Evolutionary conservation across 23 tunicate genomes (phyloP), one percentile per base, ranked within the genome.

Genomic region (Diplosoma virens): DNA sequence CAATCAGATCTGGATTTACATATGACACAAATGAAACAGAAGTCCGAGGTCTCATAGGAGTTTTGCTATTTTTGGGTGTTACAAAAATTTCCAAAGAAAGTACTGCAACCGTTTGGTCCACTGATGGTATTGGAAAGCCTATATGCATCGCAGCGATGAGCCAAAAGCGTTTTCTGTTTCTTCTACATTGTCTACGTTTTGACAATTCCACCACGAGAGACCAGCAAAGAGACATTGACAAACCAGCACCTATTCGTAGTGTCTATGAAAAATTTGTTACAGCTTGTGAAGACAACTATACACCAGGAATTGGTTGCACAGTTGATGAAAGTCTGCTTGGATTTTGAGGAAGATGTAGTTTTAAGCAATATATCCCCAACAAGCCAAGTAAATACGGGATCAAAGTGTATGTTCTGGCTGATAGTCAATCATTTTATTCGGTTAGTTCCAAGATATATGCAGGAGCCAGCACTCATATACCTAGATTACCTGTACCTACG

Each of bases 391-490:
- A 67, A 22, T 67, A 34, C 52, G 52, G 74, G 25, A 67, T 67
- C 50, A 67, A 67, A 26, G 52, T 67, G 52, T 37, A 67, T 35
- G 74, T 37, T 35, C 9, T 63, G 69, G 69, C 69, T 7, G 34
- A 63, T 25, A 55, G 61, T n/a, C 5, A 61, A 61, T 61, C 35
- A 26, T 61, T 26, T 29, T 29, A 61, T n/a, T 61, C 34, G 6
- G 35, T 29, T 61, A 29, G 9, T 61, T 61, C 6, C 69, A 27
- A 61, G 6, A 61, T 61, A 27, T 61, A 61, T 22, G 69, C 35
- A 61, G 69, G 69, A 61, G 69, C 69, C 34, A 14, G 69, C 69
- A 61, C 69, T n/a, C 69, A 61, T 61, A 26, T 35, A 61, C 69
- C 69, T 5, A n/a, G 35, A 26, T 61, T 61, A 61, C 69, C 69